Conservation (phyloP, 35 echinoderm and acorn worm genomes). For the Heliocidaris erythrogramma region DNA sequence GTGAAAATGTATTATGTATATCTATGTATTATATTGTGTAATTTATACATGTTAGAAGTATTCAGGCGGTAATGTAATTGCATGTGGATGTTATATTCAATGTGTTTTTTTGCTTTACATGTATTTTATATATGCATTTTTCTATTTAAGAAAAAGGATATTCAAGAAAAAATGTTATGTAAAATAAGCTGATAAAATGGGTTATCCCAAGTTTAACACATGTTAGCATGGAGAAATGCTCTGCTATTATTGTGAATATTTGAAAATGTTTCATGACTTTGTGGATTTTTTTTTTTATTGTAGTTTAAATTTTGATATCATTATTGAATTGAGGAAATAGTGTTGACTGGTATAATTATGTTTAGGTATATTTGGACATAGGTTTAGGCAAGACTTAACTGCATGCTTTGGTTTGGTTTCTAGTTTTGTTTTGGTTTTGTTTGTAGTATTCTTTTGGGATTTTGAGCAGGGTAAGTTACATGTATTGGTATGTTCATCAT, state of each 20-base stretch:
- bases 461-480: background rate
- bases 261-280: background rate
- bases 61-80: too few species aligned
- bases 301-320: background rate
- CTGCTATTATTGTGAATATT: too few species aligned
- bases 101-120: too few species aligned
- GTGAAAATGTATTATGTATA: background rate
- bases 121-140: too few species aligned
- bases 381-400: background rate
- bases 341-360: background rate
- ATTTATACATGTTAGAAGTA: too few species aligned
- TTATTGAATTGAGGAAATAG: background rate
- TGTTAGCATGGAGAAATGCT: too few species aligned
- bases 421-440: background rate
- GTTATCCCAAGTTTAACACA: too few species aligned
- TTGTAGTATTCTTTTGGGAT: background rate
- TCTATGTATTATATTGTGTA: background rate
- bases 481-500: too few species aligned
- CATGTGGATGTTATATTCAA: too few species aligned
- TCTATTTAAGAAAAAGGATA: too few species aligned
- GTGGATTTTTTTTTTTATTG: background rate
- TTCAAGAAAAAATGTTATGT: too few species aligned
- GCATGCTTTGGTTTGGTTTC: background rate
- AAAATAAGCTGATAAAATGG: too few species aligned
- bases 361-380: background rate